Percentiles rank a stretch among this genome's conserved stretches.
Conservation (phyloP, 1,140 invertebrate genomes). For the Uloborus diversus region DNA sequence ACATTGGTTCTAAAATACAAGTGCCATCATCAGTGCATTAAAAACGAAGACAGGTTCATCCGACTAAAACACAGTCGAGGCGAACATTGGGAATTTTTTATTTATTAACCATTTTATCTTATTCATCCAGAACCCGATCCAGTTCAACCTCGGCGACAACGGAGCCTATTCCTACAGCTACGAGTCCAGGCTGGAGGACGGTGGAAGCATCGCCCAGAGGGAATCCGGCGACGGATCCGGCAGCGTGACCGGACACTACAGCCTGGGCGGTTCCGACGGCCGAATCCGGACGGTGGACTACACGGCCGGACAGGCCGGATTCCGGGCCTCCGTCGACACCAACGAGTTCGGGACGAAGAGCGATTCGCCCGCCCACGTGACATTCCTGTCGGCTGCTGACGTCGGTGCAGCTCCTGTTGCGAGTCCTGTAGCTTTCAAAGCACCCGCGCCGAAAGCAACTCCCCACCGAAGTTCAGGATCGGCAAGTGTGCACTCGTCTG, state of each 20-base stretch:
- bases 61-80: no score
- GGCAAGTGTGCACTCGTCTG: no score
- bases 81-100: no score
- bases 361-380: background rate
- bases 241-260: conserved; percentile 45
- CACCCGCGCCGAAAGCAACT: background rate
- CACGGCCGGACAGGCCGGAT: conserved; percentile 7
- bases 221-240: conserved; percentile 19
- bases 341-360: conserved; percentile 31
- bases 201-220: background rate
- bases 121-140: background rate
- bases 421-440: background rate
- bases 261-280: conserved; percentile 24
- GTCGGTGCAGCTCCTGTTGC: background rate
- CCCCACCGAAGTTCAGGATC: no score
- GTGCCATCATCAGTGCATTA: no score
- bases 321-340: background rate
- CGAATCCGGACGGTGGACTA: conserved; percentile 25
- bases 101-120: no score
- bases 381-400: background rate
- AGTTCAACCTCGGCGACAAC: background rate
- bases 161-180: conserved; percentile 4
- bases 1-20: no score
- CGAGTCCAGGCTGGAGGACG: background rate
- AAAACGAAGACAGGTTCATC: no score